phyloP scores from a whole-genome alignment of 2,888 invertebrate genomes.

The Biston betularia region DNA sequence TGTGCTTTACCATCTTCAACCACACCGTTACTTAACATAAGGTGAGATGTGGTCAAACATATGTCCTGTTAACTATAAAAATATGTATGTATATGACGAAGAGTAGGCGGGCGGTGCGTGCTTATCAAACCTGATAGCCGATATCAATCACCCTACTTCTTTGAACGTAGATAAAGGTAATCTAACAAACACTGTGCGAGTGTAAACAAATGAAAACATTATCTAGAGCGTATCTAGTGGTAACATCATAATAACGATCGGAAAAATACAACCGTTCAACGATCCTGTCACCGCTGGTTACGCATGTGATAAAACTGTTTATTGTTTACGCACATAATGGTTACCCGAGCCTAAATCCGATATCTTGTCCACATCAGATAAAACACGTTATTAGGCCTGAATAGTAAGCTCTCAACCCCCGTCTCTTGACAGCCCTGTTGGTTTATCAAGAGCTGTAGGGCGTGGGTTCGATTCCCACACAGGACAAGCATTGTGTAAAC shows the following conservation, averaged over 20 bases:
- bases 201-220: slow-evolving; percentile 26
- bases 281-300: slow-evolving; percentile 11
- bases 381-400: no score
- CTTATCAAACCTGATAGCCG: slow-evolving; percentile 45
- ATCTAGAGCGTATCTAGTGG: slow-evolving; percentile 11
- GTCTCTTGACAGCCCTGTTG: no score
- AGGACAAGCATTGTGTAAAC: no score
- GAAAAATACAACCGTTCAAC: slow-evolving; percentile 29
- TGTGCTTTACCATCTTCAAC: no score
- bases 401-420: no score
- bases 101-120: slow-evolving; percentile 3
- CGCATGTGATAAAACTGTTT: slow-evolving; percentile 4
- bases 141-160: slow-evolving; percentile 28
- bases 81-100: slow-evolving; percentile 2
- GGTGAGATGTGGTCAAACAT: not conserved
- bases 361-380: no score
- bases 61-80: not conserved
- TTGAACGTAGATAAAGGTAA: slow-evolving; percentile 27
- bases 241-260: slow-evolving; percentile 24
- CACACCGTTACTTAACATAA: not conserved
- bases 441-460: no score
- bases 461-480: no score
- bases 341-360: not conserved
- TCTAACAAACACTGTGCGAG: slow-evolving; percentile 17
- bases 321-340: not conserved